Evolutionary conservation across 2,797 vertebrate genomes (phyloP), one percentile per base, ranked within the genome.

Genomic region (Rhyacichthys aspro): DNA sequence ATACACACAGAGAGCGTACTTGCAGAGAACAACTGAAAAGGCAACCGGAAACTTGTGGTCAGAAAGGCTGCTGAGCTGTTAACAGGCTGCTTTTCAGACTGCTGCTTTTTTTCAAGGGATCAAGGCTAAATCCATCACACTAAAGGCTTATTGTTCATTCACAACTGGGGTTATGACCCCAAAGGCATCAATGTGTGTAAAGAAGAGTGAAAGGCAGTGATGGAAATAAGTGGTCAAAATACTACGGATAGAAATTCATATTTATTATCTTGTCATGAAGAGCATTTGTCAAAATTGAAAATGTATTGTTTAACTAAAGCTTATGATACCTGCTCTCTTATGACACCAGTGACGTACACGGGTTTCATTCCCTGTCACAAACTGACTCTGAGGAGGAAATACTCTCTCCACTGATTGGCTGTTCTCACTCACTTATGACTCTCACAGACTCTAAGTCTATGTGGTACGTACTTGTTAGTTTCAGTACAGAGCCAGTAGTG

Each of bases 1-100:
- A 37, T 52, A 18, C 33, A 43, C 9, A 19, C 23, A 52, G 15
- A 50, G 4, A 50, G 33, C 36, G 33, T 15, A 12, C 6, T 50
- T 50, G 32, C 48, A 16, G 33, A 50, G 47, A 36, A 18, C 17
- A 18, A 52, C 16, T 38, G 55, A 67, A 47, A 19, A 36, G 45
- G 14, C 68, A 64, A 38, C 57, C 65, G 72, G 85, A 89, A 86
- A 58, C 70, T 10, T 77, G 83, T 83, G 83, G 82, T 74, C 55
- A 67, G 28, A 63, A 56, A 67, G 34, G 58, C 61, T 77, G 78
- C 82, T 86, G 81, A 86, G 68, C 44, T 79, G 48, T 47, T 43
- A 37, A 44, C 45, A 47, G 18, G 2, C 41, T 28, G 49, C 39
- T 66, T 59, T 65, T 53, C 17, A 76, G 66, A 54, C 37, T 12